Evolutionary conservation across 2,888 invertebrate genomes (phyloP).

Genomic region (Lasioglossum leucozonium): DNA sequence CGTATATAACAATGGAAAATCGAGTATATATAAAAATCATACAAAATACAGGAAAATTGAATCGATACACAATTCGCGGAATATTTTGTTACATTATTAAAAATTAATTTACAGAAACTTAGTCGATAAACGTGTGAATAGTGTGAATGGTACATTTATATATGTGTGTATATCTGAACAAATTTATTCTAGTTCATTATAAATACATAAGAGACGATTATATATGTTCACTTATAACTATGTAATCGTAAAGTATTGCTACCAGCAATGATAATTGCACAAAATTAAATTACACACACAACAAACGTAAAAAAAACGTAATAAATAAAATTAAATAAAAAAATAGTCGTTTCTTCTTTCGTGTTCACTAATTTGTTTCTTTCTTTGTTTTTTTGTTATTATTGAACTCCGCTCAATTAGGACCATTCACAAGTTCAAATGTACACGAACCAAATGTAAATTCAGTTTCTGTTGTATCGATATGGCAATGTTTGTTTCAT

Average conservation of each 20-base stretch:
- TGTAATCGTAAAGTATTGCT: constrained; percentile 63
- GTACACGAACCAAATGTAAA: constrained; percentile 60
- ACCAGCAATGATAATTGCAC: constrained; percentile 60
- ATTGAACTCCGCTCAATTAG: constrained; percentile 62
- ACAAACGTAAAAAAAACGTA: constrained; percentile 48
- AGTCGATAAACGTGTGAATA: constrained; percentile 45
- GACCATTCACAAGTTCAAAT: constrained; percentile 58
- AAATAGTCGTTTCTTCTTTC: constrained; percentile 38
- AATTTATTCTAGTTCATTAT: constrained; percentile 56
- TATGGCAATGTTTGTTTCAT: constrained; percentile 64
- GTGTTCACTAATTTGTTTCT: constrained; percentile 44
- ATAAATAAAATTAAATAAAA: constrained; percentile 60
- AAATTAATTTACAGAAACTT: constrained; percentile 57
- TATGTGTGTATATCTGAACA: constrained; percentile 42
- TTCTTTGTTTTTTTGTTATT: constrained; percentile 28
- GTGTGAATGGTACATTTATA: constrained; percentile 41
- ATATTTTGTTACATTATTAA: constrained; percentile 40
- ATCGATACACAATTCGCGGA: constrained; percentile 41
- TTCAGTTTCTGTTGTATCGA: constrained; percentile 58
- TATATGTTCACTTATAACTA: constrained; percentile 58
- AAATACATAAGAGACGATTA: constrained; percentile 51
- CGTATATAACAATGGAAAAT: constrained; percentile 46
- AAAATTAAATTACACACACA: constrained; percentile 60
- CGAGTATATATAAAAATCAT: constrained; percentile 65
- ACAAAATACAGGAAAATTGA: constrained; percentile 61